These are phyloP conservation scores for Drosophila yooni DNA, from an alignment of 2,888 invertebrate species.

Conservation along the genomic window DNA sequence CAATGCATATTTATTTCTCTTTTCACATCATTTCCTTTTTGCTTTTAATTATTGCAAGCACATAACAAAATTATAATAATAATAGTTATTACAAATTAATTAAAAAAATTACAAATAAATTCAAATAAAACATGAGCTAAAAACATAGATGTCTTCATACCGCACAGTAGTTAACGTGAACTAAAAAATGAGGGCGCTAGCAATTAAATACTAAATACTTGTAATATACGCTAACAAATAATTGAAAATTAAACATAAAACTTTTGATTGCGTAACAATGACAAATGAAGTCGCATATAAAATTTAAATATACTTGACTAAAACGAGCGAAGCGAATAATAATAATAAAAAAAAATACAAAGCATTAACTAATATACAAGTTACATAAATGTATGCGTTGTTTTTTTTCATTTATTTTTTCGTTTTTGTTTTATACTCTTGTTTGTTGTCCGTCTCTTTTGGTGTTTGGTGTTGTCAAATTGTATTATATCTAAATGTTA, in stretches of 20 bases:
- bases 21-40: conserved; percentile 48
- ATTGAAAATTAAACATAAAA: conserved; percentile 37
- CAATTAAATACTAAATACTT: conserved; percentile 49
- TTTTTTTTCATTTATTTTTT: background rate
- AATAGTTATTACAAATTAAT: conserved; percentile 71
- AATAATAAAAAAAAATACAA: conserved; percentile 20
- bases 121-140: conserved; percentile 80
- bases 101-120: conserved; percentile 77
- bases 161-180: conserved; percentile 61
- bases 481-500: conserved; percentile 46
- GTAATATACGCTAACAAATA: conserved; percentile 41
- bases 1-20: conserved; percentile 53
- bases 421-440: conserved; percentile 15
- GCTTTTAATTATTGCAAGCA: conserved; percentile 75
- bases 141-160: conserved; percentile 72
- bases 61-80: conserved; percentile 72
- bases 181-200: conserved; percentile 41
- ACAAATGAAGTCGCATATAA: conserved; percentile 39
- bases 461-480: conserved; percentile 51
- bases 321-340: conserved; percentile 29
- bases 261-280: conserved; percentile 55
- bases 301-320: conserved; percentile 40
- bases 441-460: conserved; percentile 55
- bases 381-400: conserved; percentile 22
- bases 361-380: conserved; percentile 27